Base-by-base conservation (phyloP, 2,113 vertebrate species). In the Sinocyclocheilus anophthalmus region DNA sequence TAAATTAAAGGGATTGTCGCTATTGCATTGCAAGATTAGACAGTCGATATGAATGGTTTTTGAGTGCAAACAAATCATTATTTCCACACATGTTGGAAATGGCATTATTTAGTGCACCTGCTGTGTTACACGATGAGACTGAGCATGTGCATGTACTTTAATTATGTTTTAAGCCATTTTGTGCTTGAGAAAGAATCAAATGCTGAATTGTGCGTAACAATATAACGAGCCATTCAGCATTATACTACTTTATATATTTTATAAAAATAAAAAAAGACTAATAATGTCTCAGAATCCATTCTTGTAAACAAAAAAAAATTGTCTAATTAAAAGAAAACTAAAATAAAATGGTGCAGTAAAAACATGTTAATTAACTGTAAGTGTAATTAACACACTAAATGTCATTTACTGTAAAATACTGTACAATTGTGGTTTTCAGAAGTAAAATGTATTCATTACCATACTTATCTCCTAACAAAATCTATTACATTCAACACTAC, bases 41-140 rank as follows among this genome's bases (percentile, higher is more conserved):
- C 0, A 42, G 39, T 76, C 39, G 48, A 55, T 18, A 26, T 12
- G 50, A 10, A n/a, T 24, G 30, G 4, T 3, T 39, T 37, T 13
- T 39, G 13, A 30, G 30, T 3, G 30, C 55, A n/a, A 37, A 37
- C 26, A 1, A 76, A 48, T 16, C 12, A 50, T 75, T 4, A 20
- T 78, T 78, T 78, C 26, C 5, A 42, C 83, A 22, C 33, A 1
- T 84, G 83, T 69, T 76, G 75, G 26, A 76, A 24, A 8, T 63
- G 22, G 3, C 53, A 73, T 30, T 72, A 69, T 50, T 53, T 85
- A 72, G 48, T 84, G 67, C 69, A 63, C 42, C 48, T 73, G 69
- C 37, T 57, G 48, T 73, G 48, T 75, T n/a, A 33, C 33, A 80
- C 2, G 18, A 39, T 3, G 16, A 80, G 55, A 18, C 24, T 22